Conservation (phyloP, 2,888 invertebrate genomes). For the Sminthurinus aureus region DNA sequence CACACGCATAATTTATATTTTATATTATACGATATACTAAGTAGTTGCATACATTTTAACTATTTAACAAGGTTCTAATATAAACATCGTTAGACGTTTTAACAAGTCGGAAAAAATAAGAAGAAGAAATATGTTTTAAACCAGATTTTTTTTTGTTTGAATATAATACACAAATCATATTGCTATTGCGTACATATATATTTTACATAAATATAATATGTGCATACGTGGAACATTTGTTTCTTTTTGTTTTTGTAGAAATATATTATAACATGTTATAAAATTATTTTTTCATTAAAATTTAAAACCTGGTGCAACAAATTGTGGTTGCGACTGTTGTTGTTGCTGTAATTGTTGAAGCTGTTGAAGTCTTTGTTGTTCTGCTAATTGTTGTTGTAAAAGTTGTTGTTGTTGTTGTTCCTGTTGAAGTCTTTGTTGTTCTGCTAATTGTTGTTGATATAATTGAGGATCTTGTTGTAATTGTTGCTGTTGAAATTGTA, state of each 20-base stretch:
- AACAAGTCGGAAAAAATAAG: too few relatives aligned
- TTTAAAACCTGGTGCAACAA: not conserved
- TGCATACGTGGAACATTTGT: not conserved
- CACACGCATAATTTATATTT: too few relatives aligned
- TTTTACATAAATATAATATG: too few relatives aligned
- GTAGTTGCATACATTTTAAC: too few relatives aligned
- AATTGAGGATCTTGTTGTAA: constrained; percentile 10
- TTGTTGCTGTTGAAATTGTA: constrained; percentile 20
- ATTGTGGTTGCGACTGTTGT: constrained; percentile 1
- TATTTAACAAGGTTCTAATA: too few relatives aligned
- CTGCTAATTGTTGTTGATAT: constrained; percentile 10
- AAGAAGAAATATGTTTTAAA: too few relatives aligned
- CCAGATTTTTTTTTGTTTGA: too few relatives aligned
- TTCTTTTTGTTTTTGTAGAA: not conserved
- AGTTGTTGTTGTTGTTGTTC: constrained; percentile 4
- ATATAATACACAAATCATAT: too few relatives aligned
- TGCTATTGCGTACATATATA: too few relatives aligned
- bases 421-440: not conserved
- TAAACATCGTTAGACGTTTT: too few relatives aligned
- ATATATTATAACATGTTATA: not conserved
- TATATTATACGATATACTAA: too few relatives aligned
- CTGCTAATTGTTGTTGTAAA: constrained; percentile 23
- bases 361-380: constrained; percentile 21
- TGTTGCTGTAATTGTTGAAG: constrained; percentile 26
- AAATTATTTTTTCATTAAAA: not conserved